phyloP scores from a whole-genome alignment of 2,113 vertebrate species.

The Entomyzon cyanotis region DNA sequence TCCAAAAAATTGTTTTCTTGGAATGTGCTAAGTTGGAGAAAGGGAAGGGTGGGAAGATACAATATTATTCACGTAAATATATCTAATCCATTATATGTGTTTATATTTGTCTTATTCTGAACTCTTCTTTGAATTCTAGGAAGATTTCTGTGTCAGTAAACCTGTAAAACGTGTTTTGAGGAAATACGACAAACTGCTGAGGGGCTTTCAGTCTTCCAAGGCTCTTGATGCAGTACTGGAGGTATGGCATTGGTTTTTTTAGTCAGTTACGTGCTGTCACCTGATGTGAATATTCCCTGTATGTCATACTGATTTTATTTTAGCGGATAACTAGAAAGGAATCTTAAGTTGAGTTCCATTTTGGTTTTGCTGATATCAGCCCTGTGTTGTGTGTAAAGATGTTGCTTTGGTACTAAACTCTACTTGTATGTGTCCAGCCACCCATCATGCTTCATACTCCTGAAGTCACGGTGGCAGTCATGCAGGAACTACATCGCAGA shows the following conservation, averaged over 20 bases:
- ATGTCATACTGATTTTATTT: not conserved
- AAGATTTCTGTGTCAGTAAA: constrained; percentile 90
- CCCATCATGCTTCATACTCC: constrained; percentile 77
- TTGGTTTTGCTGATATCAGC: not conserved
- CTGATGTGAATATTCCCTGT: not conserved
- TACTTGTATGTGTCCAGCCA: constrained; percentile 60
- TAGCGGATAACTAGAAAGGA: not conserved
- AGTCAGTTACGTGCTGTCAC: not conserved
- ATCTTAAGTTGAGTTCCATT: fast-evolving
- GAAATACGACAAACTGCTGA: constrained; percentile 89
- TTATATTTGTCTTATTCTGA: not conserved
- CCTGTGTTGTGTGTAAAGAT: not conserved
- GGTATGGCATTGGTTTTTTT: constrained; percentile 65
- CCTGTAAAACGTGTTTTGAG: constrained; percentile 82
- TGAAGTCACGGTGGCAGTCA: constrained; percentile 89
- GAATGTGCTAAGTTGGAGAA: not conserved
- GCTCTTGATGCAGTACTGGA: constrained; percentile 89
- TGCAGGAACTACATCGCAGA: constrained; percentile 92
- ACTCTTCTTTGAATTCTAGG: constrained; percentile 72
- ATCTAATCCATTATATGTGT: not conserved
- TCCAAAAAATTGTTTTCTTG: not conserved
- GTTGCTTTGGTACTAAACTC: not conserved
- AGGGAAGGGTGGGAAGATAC: not conserved
- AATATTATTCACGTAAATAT: not conserved
- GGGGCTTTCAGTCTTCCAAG: constrained; percentile 89